A percentile compares a stretch with the other conserved stretches of the same genome.
Evolutionary conservation across 2,113 vertebrate genomes (phyloP).

Genomic region (Callorhinus ursinus): DNA sequence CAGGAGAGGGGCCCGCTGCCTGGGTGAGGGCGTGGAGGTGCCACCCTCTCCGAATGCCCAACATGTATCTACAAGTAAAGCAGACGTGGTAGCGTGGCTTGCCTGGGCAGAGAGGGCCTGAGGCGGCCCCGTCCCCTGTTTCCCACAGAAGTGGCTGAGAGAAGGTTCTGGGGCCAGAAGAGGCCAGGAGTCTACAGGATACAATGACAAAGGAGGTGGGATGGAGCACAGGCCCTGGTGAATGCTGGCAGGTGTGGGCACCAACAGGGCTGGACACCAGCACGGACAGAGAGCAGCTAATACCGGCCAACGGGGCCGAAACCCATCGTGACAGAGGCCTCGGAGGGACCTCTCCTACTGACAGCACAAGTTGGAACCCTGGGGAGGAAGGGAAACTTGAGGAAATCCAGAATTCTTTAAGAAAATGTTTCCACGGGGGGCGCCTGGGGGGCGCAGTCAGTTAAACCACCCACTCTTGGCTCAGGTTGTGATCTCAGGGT

Average conservation of each 20-base stretch:
- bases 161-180: neutral
- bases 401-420: neutral
- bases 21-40: neutral
- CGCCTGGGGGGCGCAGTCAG: too few relatives aligned
- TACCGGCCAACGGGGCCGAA: neutral
- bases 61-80: neutral
- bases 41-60: neutral
- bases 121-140: neutral
- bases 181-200: neutral
- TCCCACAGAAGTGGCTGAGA: neutral
- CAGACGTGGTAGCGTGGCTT: rapidly evolving
- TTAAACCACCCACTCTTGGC: neutral
- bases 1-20: neutral
- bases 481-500: neutral
- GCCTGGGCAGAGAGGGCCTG: neutral
- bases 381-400: neutral
- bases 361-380: neutral
- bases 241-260: neutral
- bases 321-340: neutral
- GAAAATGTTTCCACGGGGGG: neutral
- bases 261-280: too few relatives aligned
- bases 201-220: neutral
- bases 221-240: neutral
- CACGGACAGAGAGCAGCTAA: neutral
- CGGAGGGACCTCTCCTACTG: neutral